These are phyloP conservation scores for Gymnoscelis rufifasciata DNA, from an alignment of 2,888 invertebrate species.

Conservation along the genomic window DNA sequence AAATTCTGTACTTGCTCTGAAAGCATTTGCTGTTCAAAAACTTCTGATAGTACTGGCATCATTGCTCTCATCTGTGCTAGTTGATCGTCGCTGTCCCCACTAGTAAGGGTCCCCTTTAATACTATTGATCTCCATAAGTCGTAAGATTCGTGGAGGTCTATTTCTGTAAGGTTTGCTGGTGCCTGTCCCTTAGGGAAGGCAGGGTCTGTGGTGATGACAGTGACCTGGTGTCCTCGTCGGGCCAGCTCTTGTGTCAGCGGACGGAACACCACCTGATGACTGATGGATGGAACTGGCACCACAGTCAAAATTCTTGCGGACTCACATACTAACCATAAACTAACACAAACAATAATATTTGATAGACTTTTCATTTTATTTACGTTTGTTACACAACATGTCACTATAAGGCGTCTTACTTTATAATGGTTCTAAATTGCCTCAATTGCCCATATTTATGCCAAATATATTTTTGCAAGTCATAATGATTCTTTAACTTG, in stretches of 20 bases:
- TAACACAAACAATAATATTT: background rate
- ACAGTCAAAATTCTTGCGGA: slow-evolving; percentile 37
- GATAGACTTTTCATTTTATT: background rate
- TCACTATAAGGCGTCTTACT: background rate
- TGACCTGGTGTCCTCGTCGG: slow-evolving; percentile 62
- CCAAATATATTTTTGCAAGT: background rate
- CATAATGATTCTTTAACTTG: background rate
- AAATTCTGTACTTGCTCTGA: slow-evolving; percentile 15
- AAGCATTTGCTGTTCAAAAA: slow-evolving; percentile 8
- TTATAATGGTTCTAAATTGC: background rate
- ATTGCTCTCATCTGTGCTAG: slow-evolving; percentile 10
- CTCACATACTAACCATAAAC: slow-evolving; percentile 8
- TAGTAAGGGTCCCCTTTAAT: slow-evolving; percentile 6
- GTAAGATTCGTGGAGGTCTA: slow-evolving; percentile 45
- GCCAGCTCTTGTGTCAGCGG: slow-evolving; percentile 54
- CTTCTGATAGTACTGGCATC: background rate
- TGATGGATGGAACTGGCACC: slow-evolving; percentile 57
- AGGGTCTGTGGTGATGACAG: slow-evolving; percentile 60
- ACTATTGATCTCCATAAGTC: slow-evolving; percentile 27
- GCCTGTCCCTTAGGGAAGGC: slow-evolving; percentile 38
- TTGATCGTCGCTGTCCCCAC: slow-evolving; percentile 8
- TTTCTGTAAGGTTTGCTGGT: slow-evolving; percentile 54
- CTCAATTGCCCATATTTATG: background rate
- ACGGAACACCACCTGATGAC: slow-evolving; percentile 66
- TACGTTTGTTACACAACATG: too few species aligned